Conservation (phyloP, 2,113 vertebrate species). For the Mirounga angustirostris region DNA sequence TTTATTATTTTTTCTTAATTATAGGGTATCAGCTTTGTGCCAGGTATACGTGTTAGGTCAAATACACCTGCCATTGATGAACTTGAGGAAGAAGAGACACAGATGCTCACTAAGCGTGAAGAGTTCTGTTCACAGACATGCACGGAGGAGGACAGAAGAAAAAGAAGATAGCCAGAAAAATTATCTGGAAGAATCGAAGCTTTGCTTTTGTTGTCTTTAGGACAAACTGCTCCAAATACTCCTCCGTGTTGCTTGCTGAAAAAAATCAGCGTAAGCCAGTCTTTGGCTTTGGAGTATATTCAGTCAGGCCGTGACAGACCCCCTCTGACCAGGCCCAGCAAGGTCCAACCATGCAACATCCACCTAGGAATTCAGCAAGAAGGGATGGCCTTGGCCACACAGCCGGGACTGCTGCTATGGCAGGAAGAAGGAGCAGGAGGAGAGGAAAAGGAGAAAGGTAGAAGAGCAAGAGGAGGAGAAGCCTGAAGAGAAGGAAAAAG, state of each 20-base stretch:
- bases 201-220: not conserved
- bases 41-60: not conserved
- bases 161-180: not conserved
- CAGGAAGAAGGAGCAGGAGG: not conserved
- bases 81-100: not conserved
- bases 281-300: not conserved
- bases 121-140: not conserved
- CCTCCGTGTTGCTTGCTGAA: not conserved
- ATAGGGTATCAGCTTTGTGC: not conserved
- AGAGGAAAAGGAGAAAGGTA: not conserved
- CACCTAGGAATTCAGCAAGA: not conserved
- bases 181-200: not conserved
- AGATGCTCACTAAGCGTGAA: not conserved
- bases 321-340: not conserved
- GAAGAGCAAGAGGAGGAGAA: not conserved
- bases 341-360: no score
- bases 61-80: not conserved
- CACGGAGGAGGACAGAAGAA: not conserved
- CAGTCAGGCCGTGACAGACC: not conserved
- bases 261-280: not conserved
- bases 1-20: not conserved
- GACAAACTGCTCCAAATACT: not conserved
- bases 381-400: not conserved
- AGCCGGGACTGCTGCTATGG: not conserved
- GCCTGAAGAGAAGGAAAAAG: not conserved